Evolutionary conservation across 2,888 invertebrate genomes (phyloP).

Genomic region (Cerastis rubricosa): DNA sequence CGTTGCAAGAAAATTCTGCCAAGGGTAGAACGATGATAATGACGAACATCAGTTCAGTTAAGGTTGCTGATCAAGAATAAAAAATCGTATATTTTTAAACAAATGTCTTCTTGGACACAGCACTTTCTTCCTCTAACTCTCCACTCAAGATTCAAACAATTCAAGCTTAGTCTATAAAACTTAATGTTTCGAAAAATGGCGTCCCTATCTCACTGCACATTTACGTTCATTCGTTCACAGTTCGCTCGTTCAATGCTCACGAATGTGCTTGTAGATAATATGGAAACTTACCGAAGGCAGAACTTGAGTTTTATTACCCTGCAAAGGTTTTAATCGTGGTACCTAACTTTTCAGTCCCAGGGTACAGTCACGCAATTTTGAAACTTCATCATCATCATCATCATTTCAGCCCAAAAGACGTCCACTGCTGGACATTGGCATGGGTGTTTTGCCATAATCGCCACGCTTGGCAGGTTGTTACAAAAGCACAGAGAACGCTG

Average conservation of each 20-base stretch:
- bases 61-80: background rate
- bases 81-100: background rate
- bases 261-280: conserved; percentile 37
- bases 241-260: conserved; percentile 11
- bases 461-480: too few species aligned
- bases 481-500: too few species aligned
- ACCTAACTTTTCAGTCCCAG: background rate
- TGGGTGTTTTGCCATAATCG: too few species aligned
- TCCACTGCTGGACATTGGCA: too few species aligned
- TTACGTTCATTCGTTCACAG: conserved; percentile 13
- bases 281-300: conserved; percentile 15
- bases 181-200: conserved; percentile 28
- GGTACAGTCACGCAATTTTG: conserved; percentile 24
- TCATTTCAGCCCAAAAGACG: too few species aligned
- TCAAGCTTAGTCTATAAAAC: conserved; percentile 9
- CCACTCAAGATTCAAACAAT: background rate
- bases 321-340: conserved; percentile 18
- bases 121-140: background rate
- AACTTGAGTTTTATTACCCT: conserved; percentile 46
- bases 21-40: background rate
- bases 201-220: background rate
- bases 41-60: background rate
- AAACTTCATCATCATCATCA: too few species aligned
- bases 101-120: background rate
- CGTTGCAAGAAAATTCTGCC: background rate